Evolutionary conservation across 2,888 invertebrate genomes (phyloP).

Genomic region (Malacosoma neustria): DNA sequence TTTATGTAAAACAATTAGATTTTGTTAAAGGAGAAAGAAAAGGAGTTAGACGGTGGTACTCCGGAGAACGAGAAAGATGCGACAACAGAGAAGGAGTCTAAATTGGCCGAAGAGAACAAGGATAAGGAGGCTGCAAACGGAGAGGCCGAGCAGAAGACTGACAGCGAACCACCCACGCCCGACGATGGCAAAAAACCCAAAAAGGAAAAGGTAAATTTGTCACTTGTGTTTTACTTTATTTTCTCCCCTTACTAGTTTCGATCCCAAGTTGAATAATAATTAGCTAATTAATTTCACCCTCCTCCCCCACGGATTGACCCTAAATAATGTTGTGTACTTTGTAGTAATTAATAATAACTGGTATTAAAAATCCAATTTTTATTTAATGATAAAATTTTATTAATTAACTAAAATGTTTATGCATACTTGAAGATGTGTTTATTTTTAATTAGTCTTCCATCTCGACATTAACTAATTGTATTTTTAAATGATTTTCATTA

Average conservation of each 20-base stretch:
- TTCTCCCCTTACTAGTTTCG: too few relatives aligned
- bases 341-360: too few relatives aligned
- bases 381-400: too few relatives aligned
- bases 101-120: slow-evolving; percentile 39
- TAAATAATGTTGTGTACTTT: too few relatives aligned
- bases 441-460: background rate
- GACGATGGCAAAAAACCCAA: slow-evolving; percentile 77
- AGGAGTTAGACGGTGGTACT: slow-evolving; percentile 70
- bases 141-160: slow-evolving; percentile 53
- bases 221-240: background rate
- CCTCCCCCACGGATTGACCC: too few relatives aligned
- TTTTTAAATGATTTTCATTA: too few relatives aligned
- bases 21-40: slow-evolving; percentile 78
- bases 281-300: too few relatives aligned
- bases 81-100: slow-evolving; percentile 77
- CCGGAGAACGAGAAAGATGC: slow-evolving; percentile 81
- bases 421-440: background rate
- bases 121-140: slow-evolving; percentile 55
- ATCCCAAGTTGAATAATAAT: too few relatives aligned
- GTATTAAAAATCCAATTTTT: too few relatives aligned
- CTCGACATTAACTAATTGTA: background rate
- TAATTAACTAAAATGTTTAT: background rate
- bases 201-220: slow-evolving; percentile 73
- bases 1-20: too few relatives aligned
- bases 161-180: slow-evolving; percentile 43